A percentile compares a stretch with the other conserved stretches of the same genome.
phyloP scores from a whole-genome alignment of 2,888 invertebrate species.

The Cerceris ruficornis region DNA sequence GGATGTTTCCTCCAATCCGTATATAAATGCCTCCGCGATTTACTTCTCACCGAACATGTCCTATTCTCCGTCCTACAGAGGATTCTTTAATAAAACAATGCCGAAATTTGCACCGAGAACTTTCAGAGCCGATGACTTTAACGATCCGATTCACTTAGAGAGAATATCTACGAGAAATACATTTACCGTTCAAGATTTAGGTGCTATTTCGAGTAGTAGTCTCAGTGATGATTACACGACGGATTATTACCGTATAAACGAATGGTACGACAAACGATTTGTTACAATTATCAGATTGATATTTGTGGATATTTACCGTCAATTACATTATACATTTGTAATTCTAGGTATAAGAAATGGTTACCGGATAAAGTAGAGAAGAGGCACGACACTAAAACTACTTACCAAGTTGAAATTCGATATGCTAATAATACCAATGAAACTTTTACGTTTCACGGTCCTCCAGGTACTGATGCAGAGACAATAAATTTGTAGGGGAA shows the following conservation, averaged over 20 bases:
- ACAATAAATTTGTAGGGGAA: not conserved
- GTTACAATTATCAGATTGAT: not conserved
- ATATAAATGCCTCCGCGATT: conserved; percentile 95
- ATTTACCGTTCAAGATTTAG: conserved; percentile 92
- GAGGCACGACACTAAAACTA: conserved; percentile 95
- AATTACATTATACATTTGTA: not conserved
- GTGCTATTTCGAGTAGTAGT: conserved; percentile 91
- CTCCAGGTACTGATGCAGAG: conserved; percentile 84
- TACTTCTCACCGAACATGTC: conserved; percentile 97
- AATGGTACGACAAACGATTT: conserved; percentile 85
- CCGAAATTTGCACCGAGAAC: conserved; percentile 97
- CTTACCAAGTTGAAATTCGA: conserved; percentile 96
- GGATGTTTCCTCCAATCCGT: conserved; percentile 95
- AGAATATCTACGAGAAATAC: conserved; percentile 97
- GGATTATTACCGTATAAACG: conserved; percentile 94
- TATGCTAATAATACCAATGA: conserved; percentile 97
- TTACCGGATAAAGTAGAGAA: conserved; percentile 92
- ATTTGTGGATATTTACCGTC: not conserved
- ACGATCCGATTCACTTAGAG: conserved; percentile 97
- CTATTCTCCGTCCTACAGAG: conserved; percentile 96
- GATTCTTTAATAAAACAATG: conserved; percentile 98
- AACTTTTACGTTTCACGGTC: conserved; percentile 97
- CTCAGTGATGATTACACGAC: conserved; percentile 94
- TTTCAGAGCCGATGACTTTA: conserved; percentile 95
- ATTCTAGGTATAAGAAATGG: conserved; percentile 89